Conservation (phyloP, 2,888 invertebrate genomes). For the Microplitis deprimator region DNA sequence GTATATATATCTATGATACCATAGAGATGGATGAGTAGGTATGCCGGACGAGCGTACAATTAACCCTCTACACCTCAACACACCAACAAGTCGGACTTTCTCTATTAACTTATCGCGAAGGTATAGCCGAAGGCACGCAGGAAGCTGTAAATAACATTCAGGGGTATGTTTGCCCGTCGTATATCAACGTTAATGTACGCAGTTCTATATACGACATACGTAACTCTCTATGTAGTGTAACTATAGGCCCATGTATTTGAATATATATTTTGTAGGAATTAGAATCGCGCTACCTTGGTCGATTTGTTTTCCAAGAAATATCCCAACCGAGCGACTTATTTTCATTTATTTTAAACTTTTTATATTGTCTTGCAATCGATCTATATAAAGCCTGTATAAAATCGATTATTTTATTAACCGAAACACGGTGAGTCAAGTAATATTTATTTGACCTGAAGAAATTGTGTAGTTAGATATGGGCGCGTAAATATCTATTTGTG, state of each 20-base stretch:
- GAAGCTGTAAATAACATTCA: constrained; percentile 59
- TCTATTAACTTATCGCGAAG: constrained; percentile 59
- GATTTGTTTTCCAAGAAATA: constrained; percentile 45
- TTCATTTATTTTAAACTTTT: constrained; percentile 31
- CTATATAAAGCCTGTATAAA: too few species aligned
- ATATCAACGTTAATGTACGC: constrained; percentile 52
- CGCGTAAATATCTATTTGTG: too few species aligned
- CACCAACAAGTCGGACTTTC: constrained; percentile 47
- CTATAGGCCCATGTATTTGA: neutral
- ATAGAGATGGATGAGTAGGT: constrained; percentile 20
- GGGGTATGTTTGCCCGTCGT: constrained; percentile 56
- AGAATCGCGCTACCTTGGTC: constrained; percentile 43
- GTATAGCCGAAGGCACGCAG: constrained; percentile 48
- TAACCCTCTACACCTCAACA: constrained; percentile 44
- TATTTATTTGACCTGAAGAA: too few species aligned
- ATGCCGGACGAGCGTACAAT: constrained; percentile 55
- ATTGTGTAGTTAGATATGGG: too few species aligned
- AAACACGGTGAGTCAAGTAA: too few species aligned
- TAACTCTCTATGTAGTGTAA: constrained; percentile 25
- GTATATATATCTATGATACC: neutral
- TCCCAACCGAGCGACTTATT: constrained; percentile 20
- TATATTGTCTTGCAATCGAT: neutral
- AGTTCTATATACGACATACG: constrained; percentile 35
- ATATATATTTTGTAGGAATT: constrained; percentile 41
- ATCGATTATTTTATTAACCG: too few species aligned